These are phyloP conservation scores for Pollicipes pollicipes DNA, from an alignment of 1,140 invertebrate species.

Conservation along the genomic window DNA sequence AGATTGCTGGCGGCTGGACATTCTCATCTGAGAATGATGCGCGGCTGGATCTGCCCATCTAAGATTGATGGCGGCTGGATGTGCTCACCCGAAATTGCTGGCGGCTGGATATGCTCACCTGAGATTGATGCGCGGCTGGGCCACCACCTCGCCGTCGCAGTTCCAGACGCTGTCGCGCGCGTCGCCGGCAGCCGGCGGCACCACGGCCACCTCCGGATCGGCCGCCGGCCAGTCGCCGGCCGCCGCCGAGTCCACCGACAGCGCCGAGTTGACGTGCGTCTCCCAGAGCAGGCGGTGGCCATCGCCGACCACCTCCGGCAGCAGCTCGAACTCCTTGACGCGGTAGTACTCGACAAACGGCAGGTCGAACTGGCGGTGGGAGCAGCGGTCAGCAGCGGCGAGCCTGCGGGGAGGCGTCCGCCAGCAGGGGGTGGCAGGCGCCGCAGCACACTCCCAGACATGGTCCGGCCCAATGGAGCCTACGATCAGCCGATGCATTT, in stretches of 20 bases:
- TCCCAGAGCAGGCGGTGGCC: slow-evolving; percentile 18
- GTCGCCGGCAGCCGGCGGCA: slow-evolving; percentile 9
- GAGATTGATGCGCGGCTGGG: slow-evolving; percentile 45
- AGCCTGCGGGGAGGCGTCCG: no score
- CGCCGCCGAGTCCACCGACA: background rate
- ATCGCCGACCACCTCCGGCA: slow-evolving; percentile 25
- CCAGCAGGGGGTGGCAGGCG: no score
- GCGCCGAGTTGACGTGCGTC: background rate
- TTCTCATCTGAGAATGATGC: no score
- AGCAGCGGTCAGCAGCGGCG: no score
- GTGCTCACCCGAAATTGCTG: no score
- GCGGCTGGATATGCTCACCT: no score
- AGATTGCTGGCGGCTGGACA: no score
- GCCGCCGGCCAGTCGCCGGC: background rate
- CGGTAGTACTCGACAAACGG: slow-evolving; percentile 58
- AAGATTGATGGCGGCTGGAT: no score
- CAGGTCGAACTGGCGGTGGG: slow-evolving; percentile 44
- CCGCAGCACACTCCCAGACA: no score
- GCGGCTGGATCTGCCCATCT: no score
- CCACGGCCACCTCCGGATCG: background rate
- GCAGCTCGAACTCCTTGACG: slow-evolving; percentile 52
- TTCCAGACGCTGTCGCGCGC: slow-evolving; percentile 48
- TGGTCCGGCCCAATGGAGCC: no score
- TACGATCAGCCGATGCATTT: no score
- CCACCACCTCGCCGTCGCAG: slow-evolving; percentile 64